Conservation (phyloP, 2,797 vertebrate species). For the Pseudochaenichthys georgianus region DNA sequence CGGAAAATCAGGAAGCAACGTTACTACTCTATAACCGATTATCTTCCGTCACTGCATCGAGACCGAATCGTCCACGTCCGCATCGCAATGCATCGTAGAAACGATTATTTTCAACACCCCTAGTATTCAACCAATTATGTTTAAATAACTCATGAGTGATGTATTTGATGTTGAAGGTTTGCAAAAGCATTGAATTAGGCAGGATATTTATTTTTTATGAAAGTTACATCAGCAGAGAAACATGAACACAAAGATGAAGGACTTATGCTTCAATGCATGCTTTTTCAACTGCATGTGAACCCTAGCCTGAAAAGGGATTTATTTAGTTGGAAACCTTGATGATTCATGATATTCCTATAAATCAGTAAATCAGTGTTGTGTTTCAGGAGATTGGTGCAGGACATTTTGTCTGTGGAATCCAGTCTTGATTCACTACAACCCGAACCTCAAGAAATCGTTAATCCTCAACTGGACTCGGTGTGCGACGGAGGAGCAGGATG, state of each 20-base stretch:
- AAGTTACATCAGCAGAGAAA: background rate
- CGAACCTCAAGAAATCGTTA: rapidly evolving
- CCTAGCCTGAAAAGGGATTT: too few relatives aligned
- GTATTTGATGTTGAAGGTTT: background rate
- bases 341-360: background rate
- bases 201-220: background rate
- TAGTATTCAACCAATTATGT: too few relatives aligned
- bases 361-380: slow-evolving; percentile 6
- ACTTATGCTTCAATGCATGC: background rate
- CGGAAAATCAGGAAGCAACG: too few relatives aligned
- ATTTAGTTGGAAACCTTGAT: too few relatives aligned
- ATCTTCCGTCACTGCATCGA: too few relatives aligned
- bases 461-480: slow-evolving; percentile 4
- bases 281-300: background rate
- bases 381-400: slow-evolving; percentile 65
- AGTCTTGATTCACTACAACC: background rate
- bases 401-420: slow-evolving; percentile 44
- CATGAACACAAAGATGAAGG: background rate
- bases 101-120: too few relatives aligned
- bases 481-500: slow-evolving; percentile 8
- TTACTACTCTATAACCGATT: too few relatives aligned
- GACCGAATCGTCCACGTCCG: too few relatives aligned
- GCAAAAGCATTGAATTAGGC: background rate
- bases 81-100: too few relatives aligned
- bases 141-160: background rate